These are phyloP conservation scores for Salvelinus fontinalis DNA, from an alignment of 2,113 vertebrate genomes.

Conservation along the genomic window DNA sequence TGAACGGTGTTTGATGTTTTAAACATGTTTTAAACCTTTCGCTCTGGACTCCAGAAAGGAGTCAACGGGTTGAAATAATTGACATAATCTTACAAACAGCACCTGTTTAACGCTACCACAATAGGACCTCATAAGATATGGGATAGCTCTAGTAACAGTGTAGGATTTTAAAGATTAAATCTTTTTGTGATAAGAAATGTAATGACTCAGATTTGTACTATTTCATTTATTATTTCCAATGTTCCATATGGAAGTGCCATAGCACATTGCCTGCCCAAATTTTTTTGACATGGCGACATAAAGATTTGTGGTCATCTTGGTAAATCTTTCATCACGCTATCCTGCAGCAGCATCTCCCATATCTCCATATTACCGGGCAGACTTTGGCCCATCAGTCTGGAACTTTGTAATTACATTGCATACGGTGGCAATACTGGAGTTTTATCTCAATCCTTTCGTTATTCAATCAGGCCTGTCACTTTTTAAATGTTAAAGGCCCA, in stretches of 20 bases:
- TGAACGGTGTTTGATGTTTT: slow-evolving; percentile 9
- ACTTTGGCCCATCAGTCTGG: no score
- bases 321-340: background rate
- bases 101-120: background rate
- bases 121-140: background rate
- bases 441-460: slow-evolving; percentile 14
- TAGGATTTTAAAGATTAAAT: background rate
- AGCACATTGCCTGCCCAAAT: background rate
- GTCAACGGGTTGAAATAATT: background rate
- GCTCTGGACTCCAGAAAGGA: slow-evolving; percentile 4
- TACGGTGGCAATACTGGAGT: slow-evolving; percentile 12
- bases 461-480: slow-evolving; percentile 12
- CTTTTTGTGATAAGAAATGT: background rate
- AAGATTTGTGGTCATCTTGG: no score
- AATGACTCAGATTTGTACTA: background rate
- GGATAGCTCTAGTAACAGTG: background rate
- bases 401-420: slow-evolving; percentile 32
- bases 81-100: background rate
- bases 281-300: background rate
- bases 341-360: background rate
- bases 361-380: background rate
- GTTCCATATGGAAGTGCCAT: background rate
- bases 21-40: slow-evolving; percentile 15
- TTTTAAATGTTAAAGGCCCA: slow-evolving; percentile 32
- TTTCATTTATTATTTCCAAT: background rate